phyloP scores from a whole-genome alignment of 2,113 vertebrate genomes.

The Gopherus evgoodei region DNA sequence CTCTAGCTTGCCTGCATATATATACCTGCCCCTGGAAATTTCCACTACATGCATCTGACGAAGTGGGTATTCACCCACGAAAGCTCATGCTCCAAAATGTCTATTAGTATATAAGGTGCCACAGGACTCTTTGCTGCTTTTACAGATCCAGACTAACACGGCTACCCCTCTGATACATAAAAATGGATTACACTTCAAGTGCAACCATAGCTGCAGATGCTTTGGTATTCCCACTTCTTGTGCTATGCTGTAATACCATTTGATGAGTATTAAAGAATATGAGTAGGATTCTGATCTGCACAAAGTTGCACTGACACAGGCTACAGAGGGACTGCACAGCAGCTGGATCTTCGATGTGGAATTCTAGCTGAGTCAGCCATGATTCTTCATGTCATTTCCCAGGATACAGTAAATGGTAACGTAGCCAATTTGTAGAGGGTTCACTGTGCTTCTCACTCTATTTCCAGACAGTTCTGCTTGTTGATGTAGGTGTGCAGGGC shows the following conservation, averaged over 20 bases:
- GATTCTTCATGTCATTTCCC: not conserved
- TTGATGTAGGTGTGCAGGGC: not conserved
- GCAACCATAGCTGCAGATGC: not conserved
- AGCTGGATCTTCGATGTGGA: not conserved
- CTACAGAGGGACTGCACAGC: not conserved
- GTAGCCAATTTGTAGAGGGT: not conserved
- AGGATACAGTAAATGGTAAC: not conserved
- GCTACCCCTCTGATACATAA: not conserved
- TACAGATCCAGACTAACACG: too few relatives aligned
- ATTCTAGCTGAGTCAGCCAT: not conserved
- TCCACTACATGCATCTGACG: too few relatives aligned
- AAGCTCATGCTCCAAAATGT: too few relatives aligned
- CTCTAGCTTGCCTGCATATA: too few relatives aligned
- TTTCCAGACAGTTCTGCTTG: not conserved
- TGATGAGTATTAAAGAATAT: not conserved
- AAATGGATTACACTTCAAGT: not conserved
- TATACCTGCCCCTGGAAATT: too few relatives aligned
- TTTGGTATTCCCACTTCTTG: not conserved
- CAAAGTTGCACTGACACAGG: not conserved
- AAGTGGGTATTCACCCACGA: too few relatives aligned
- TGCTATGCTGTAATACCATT: not conserved
- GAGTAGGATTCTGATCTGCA: conserved; percentile 3
- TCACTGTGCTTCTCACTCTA: not conserved
- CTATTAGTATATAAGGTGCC: too few relatives aligned
- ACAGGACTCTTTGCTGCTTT: too few relatives aligned